A percentile compares a stretch with the other conserved stretches of the same genome.
phyloP scores from a whole-genome alignment of 2,113 vertebrate genomes.

The Passer montanus region DNA sequence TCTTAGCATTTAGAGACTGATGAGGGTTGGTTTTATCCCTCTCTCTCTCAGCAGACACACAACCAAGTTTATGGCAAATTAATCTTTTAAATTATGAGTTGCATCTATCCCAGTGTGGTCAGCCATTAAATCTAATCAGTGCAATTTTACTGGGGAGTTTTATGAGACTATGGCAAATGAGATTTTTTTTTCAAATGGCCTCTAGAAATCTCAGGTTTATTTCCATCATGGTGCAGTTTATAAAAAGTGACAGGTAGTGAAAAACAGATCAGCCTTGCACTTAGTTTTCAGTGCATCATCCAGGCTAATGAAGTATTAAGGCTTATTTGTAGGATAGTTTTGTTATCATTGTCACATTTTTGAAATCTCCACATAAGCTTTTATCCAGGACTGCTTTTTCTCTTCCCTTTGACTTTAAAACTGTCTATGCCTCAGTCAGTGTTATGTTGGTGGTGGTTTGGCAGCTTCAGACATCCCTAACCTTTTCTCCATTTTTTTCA shows the following conservation, averaged over 20 bases:
- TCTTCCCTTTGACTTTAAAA: background rate
- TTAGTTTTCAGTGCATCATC: background rate
- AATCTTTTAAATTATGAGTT: background rate
- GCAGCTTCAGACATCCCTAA: background rate
- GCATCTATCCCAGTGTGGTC: background rate
- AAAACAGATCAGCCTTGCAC: background rate
- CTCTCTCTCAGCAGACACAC: background rate
- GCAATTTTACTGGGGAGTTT: background rate
- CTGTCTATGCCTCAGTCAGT: background rate
- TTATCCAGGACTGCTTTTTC: background rate
- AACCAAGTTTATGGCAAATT: background rate
- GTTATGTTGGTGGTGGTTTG: background rate
- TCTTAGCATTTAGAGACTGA: background rate
- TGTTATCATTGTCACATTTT: background rate
- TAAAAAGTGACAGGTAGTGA: background rate
- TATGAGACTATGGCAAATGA: background rate
- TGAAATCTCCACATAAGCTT: background rate
- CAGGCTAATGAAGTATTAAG: background rate
- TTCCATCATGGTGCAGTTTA: background rate
- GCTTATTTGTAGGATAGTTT: background rate
- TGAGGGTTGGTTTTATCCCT: background rate
- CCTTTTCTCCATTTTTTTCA: background rate
- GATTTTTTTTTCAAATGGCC: background rate
- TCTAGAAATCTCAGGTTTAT: background rate
- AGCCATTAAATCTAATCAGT: background rate